Conservation (phyloP, 2,113 vertebrate genomes). For the Lagopus leucura region DNA sequence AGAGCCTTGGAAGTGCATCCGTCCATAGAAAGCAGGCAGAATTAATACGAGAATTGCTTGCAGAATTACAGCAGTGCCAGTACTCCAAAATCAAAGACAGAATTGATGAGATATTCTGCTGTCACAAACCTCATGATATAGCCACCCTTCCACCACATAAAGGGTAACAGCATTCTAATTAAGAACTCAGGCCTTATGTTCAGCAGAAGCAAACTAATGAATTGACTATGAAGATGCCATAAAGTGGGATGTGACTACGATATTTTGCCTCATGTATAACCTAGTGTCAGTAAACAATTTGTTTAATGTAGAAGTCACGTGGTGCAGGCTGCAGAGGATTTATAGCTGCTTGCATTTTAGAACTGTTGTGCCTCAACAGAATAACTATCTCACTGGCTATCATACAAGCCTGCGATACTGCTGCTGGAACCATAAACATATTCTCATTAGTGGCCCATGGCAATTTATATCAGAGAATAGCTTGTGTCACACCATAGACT, state of each 20-base stretch:
- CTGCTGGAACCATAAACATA: slow-evolving; percentile 47
- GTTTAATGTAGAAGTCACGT: slow-evolving; percentile 46
- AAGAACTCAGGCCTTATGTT: slow-evolving; percentile 64
- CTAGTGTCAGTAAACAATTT: slow-evolving; percentile 49
- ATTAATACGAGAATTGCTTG: slow-evolving; percentile 24
- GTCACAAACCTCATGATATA: slow-evolving; percentile 63
- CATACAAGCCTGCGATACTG: slow-evolving; percentile 27
- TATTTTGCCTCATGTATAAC: slow-evolving; percentile 46
- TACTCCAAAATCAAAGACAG: slow-evolving; percentile 48
- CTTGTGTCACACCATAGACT: slow-evolving; percentile 23
- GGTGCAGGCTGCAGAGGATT: slow-evolving; percentile 36
- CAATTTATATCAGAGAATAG: slow-evolving; percentile 64
- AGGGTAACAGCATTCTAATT: slow-evolving; percentile 57
- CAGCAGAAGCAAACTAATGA: slow-evolving; percentile 66
- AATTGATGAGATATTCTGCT: slow-evolving; percentile 61
- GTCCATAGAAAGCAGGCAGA: slow-evolving; percentile 6
- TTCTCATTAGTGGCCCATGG: slow-evolving; percentile 65
- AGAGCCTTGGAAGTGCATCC: background rate
- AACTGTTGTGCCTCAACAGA: slow-evolving; percentile 25
- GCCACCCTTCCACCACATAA: slow-evolving; percentile 60
- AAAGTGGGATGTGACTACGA: slow-evolving; percentile 43
- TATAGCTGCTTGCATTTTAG: slow-evolving; percentile 39
- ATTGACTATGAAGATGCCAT: slow-evolving; percentile 46
- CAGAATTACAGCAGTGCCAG: slow-evolving; percentile 49
- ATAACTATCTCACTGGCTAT: slow-evolving; percentile 44